Evolutionary conservation across 2,113 vertebrate genomes (phyloP), one percentile per base, ranked within the genome.

Genomic region (Zosterops lateralis): DNA sequence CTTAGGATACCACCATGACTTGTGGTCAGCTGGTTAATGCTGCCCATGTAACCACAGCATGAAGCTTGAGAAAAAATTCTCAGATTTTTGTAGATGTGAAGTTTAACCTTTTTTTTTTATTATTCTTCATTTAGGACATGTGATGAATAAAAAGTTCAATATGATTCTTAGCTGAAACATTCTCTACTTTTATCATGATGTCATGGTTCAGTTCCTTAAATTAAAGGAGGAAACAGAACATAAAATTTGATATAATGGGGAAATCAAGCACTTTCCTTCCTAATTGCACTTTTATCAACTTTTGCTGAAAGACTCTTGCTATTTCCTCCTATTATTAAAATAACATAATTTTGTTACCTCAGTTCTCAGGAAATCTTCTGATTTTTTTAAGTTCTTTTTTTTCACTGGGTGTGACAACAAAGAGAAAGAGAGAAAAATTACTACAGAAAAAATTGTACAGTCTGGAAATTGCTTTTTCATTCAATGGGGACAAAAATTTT

Each of bases 271-370:
- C 45, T 84, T 71, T 80, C 22, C n/a, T 64, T 81, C 72, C 45
- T 84, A 81, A 94, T 64, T 94, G 34, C 58, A 47, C 29, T 89
- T 67, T 44, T 7, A 1, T 75, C 44, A 66, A 67, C 72, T 93
- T 95, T 62, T 92, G 29, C 70, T 82, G 47, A 89, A 81, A 83
- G 48, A 34, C 18, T 72, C 50, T 70, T 83, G 32, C 38, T 68
- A 32, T 84, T 95, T 93, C 82, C 42, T 71, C 16, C 25, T 67
- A 67, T 82, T 44, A 13, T 60, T 93, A 84, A 91, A 93, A 83
- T 64, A 76, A 53, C 17, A 72, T 50, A 44, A 58, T 77, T 90
- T 85, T 77, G 20, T 73, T 94, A 84, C 19, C 19, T 19, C 34
- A 13, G 11, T 75, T 89, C 48, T 90, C 57, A 87, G 57, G n/a